These are phyloP conservation scores for Enteromius thamalakanensis DNA, from an alignment of 2,797 vertebrate species.

Conservation along the genomic window DNA sequence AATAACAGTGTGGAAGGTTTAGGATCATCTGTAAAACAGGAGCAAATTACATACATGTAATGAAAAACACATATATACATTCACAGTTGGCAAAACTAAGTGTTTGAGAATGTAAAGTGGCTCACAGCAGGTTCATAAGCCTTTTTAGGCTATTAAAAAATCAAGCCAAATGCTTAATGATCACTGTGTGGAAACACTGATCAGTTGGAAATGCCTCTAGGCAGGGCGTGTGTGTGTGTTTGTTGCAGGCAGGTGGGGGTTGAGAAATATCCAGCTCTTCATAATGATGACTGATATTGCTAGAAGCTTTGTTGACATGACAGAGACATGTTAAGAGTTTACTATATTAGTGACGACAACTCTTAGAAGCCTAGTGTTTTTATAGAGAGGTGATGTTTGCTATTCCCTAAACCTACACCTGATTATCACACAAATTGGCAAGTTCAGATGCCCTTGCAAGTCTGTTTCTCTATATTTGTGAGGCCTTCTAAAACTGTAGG, in stretches of 20 bases:
- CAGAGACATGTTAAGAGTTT: neutral
- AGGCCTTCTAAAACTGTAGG: neutral
- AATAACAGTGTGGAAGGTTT: neutral
- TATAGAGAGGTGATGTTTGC: neutral
- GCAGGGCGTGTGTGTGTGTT: conserved; percentile 35
- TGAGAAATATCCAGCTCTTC: conserved; percentile 25
- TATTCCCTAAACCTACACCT: neutral
- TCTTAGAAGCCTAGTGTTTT: neutral
- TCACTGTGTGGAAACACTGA: conserved; percentile 6
- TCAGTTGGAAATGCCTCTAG: conserved; percentile 38
- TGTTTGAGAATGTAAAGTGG: neutral
- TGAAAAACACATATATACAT: neutral
- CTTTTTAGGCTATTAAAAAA: neutral
- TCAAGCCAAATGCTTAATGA: neutral
- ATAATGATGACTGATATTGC: conserved; percentile 16
- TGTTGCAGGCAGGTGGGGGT: conserved; percentile 15
- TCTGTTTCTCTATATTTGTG: neutral
- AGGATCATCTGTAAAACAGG: neutral
- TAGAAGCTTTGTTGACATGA: conserved; percentile 22
- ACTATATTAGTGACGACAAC: neutral
- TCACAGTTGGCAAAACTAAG: neutral
- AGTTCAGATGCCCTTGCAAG: neutral
- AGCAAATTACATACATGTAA: neutral
- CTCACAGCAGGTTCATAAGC: neutral
- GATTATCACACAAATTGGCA: neutral